Conservation (phyloP, 2,113 vertebrate genomes). For the Eudyptes chrysolophus region DNA sequence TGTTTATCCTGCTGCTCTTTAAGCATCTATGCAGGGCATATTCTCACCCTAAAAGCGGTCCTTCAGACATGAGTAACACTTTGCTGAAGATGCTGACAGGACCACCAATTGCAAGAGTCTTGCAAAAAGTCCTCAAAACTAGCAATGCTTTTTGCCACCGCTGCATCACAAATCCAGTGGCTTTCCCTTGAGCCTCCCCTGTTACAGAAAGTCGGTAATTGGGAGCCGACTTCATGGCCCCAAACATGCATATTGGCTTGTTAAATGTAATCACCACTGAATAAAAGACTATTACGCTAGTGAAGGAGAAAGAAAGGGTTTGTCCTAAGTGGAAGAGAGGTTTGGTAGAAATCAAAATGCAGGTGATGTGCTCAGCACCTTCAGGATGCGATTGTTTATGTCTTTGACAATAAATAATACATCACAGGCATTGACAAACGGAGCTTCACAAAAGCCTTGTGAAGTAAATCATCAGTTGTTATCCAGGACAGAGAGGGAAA, state of each 20-base stretch:
- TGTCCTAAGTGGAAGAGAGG: background rate
- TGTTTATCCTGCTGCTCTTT: background rate
- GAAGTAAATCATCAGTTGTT: slow-evolving; percentile 51
- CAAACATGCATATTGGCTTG: background rate
- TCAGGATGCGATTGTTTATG: slow-evolving; percentile 22
- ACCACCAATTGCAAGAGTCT: background rate
- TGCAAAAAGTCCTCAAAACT: background rate
- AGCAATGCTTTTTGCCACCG: background rate
- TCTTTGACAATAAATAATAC: slow-evolving; percentile 55
- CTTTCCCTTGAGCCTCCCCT: background rate
- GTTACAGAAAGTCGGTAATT: background rate
- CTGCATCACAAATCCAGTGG: background rate
- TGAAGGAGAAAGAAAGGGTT: background rate
- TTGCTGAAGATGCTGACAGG: background rate
- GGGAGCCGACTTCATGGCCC: background rate
- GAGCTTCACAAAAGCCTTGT: slow-evolving; percentile 6
- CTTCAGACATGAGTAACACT: background rate
- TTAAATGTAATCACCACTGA: background rate
- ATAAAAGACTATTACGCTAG: background rate
- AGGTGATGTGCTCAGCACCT: slow-evolving; percentile 23
- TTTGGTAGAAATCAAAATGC: slow-evolving; percentile 59
- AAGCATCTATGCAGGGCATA: background rate
- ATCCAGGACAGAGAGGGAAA: background rate
- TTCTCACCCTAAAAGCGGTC: background rate
- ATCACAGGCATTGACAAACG: slow-evolving; percentile 32